Evolutionary conservation across 1,140 invertebrate genomes (phyloP), one percentile per base, ranked within the genome.

Genomic region (Gryllus bimaculatus): DNA sequence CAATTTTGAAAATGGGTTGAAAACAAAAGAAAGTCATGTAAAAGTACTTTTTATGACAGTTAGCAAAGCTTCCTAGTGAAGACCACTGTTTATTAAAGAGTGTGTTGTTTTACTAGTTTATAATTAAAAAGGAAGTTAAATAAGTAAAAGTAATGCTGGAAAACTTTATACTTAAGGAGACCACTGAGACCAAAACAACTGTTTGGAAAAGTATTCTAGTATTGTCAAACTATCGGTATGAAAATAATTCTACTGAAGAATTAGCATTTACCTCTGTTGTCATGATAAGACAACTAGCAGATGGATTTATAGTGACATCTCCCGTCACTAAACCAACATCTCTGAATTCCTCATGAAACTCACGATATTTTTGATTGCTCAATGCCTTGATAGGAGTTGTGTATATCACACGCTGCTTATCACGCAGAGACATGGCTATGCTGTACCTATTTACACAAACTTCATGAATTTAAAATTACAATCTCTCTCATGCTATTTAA

Each of bases 341-440:
- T 85, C 93, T 91, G 84, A 99, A 99, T 85, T 99, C 97, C 85
- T 99, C 98, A 83, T 92, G 93, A 85, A 99, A 96, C 86, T 99
- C 98, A 83, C 98, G 89, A 86, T 98, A 99, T 84, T 99, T 99
- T 87, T 99, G 98, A 90, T 99, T 99, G 83, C 97, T 99, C 21
- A 99, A 85, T 8, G 98, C 98, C 89, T 99, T 99, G 80, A 99
- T 99, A 6, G 98, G 98, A 74, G 98, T 99, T 21, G 98, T 99
- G 84, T 99, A 99, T 83, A 99, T 99, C 0, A 99, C 98, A 83
- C 98, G 86, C 84, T 95, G 94, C 82, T 93, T 93, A 81, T 91
- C 88, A 21, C 87, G 85, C 48, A 95, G 83, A 1, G 92, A 93
- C 86, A 89, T 88, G 6, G 92, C 92, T 82, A 93, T 92, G 5